Percentiles rank a stretch among this genome's conserved stretches.
Conservation (phyloP, 2,113 vertebrate genomes). For the Todiramphus saurophagus region DNA sequence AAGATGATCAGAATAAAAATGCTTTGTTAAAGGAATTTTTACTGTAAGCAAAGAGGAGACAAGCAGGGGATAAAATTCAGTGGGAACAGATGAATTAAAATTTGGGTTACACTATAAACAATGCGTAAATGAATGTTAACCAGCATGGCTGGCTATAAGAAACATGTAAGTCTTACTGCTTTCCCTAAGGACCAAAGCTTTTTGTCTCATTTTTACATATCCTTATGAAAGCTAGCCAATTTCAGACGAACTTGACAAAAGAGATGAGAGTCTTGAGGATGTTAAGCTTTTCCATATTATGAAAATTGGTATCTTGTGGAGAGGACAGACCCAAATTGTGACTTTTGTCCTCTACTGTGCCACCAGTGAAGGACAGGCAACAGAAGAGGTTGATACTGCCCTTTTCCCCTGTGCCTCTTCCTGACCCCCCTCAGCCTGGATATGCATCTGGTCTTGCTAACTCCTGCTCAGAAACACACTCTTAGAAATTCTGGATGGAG, state of each 20-base stretch:
- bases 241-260: background rate
- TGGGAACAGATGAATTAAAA: background rate
- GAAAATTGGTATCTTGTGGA: background rate
- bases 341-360: too few relatives aligned
- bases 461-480: background rate
- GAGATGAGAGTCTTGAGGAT: background rate
- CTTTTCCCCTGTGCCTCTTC: background rate
- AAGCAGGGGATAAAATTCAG: background rate
- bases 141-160: background rate
- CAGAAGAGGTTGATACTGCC: background rate
- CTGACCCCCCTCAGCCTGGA: background rate
- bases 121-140: background rate
- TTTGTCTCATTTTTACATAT: background rate
- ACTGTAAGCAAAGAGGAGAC: background rate
- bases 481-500: background rate
- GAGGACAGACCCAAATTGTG: background rate
- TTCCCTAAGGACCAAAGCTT: background rate
- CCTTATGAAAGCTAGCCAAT: background rate
- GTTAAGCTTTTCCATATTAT: background rate
- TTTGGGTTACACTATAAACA: background rate
- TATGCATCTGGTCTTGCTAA: background rate
- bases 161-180: background rate
- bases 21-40: slow-evolving; percentile 7
- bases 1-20: background rate
- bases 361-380: background rate